A percentile compares a stretch with the other conserved stretches of the same genome.
Evolutionary conservation across 1,140 invertebrate species (phyloP).

Genomic region (Anagrus nilaparvatae): DNA sequence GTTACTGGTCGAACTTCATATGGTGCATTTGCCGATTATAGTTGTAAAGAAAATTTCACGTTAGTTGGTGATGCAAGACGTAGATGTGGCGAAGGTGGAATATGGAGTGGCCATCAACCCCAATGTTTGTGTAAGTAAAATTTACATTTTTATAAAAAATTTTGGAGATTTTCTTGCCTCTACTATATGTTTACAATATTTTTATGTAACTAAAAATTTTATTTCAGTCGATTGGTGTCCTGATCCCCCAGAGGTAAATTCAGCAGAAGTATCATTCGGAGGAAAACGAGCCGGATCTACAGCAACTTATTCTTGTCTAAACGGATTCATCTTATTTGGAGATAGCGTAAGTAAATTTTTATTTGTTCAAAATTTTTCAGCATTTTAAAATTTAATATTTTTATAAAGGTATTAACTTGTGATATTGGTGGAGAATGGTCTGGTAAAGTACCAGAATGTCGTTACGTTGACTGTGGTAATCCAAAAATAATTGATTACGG

Average conservation of each 20-base stretch:
- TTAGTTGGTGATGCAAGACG: slow-evolving; percentile 63
- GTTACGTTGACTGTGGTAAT: slow-evolving; percentile 79
- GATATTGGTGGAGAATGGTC: slow-evolving; percentile 73
- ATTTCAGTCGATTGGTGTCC: slow-evolving; percentile 69
- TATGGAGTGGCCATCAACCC: slow-evolving; percentile 70
- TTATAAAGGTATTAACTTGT: slow-evolving; percentile 60
- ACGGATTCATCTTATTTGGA: slow-evolving; percentile 77
- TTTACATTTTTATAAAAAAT: slow-evolving; percentile 8
- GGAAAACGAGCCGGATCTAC: slow-evolving; percentile 66
- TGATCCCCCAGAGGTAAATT: slow-evolving; percentile 61
- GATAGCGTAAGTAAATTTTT: slow-evolving; percentile 49
- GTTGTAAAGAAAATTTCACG: slow-evolving; percentile 76
- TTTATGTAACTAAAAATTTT: slow-evolving; percentile 10
- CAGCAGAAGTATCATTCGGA: slow-evolving; percentile 56
- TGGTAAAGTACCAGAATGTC: slow-evolving; percentile 66
- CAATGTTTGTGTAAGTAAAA: slow-evolving; percentile 59
- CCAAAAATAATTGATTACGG: slow-evolving; percentile 71
- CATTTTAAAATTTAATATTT: slow-evolving; percentile 5
- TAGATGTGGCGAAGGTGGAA: slow-evolving; percentile 65
- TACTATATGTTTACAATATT: slow-evolving; percentile 8
- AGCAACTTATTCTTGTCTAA: slow-evolving; percentile 69
- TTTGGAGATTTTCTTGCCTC: too few relatives aligned
- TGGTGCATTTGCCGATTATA: slow-evolving; percentile 63
- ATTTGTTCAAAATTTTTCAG: neutral
- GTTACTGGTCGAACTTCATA: slow-evolving; percentile 63